Evolutionary conservation across 2,113 vertebrate species (phyloP).

Genomic region (Phylloscopus trochiloides): DNA sequence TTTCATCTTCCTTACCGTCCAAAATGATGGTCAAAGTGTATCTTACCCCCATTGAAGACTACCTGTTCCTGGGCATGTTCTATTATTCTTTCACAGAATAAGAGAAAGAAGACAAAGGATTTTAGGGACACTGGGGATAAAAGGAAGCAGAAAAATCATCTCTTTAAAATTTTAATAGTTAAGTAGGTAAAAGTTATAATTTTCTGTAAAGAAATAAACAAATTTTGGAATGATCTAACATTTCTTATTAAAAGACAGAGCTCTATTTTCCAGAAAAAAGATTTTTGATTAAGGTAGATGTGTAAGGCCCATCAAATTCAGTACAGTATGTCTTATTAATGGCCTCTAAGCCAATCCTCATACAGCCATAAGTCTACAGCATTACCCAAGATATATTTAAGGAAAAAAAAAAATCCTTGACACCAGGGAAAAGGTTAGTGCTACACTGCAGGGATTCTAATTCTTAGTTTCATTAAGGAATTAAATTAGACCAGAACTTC

Average conservation of each 20-base stretch:
- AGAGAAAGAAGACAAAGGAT: neutral
- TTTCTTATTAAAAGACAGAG: neutral
- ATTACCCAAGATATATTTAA: constrained; percentile 16
- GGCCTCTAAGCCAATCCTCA: neutral
- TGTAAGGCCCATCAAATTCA: neutral
- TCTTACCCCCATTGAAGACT: neutral
- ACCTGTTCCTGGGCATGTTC: neutral
- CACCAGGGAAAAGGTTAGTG: constrained; percentile 41
- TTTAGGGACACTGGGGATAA: neutral
- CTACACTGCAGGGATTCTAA: constrained; percentile 35
- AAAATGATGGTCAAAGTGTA: neutral
- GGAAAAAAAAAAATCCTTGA: neutral
- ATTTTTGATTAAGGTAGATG: neutral
- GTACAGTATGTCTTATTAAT: constrained; percentile 8
- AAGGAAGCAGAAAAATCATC: neutral
- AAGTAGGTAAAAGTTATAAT: neutral
- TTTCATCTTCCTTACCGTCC: neutral
- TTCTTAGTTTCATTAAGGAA: constrained; percentile 68
- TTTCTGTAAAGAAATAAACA: neutral
- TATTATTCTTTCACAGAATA: neutral
- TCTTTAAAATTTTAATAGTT: neutral
- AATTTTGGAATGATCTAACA: neutral
- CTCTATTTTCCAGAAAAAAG: neutral
- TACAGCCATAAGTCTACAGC: neutral
- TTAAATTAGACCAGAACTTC: constrained; percentile 62